A percentile compares a stretch with the other conserved stretches of the same genome.
Conservation (phyloP, 2,888 invertebrate genomes). For the Agriopis leucophaearia region DNA sequence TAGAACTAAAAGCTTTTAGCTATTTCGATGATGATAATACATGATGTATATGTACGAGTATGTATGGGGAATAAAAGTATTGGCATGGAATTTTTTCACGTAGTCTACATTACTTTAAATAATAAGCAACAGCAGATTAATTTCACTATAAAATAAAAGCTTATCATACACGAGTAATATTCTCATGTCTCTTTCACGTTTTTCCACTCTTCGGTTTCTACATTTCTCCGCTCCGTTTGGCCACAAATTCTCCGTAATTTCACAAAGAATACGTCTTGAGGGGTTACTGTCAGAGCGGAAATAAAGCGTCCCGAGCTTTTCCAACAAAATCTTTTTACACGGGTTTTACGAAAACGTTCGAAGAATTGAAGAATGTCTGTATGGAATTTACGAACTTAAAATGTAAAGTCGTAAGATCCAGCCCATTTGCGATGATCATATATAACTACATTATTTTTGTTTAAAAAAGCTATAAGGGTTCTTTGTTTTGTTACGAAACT, state of each 20-base stretch:
- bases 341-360: slow-evolving; percentile 12
- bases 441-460: background rate
- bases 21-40: no score
- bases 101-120: no score
- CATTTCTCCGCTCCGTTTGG: slow-evolving; percentile 14
- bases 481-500: no score
- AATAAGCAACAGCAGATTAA: background rate
- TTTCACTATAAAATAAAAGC: background rate
- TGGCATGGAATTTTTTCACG: background rate
- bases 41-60: no score
- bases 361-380: background rate
- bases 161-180: background rate
- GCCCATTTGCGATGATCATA: background rate
- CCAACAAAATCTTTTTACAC: slow-evolving; percentile 13
- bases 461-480: no score
- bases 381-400: slow-evolving; percentile 3
- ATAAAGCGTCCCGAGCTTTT: slow-evolving; percentile 13
- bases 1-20: no score
- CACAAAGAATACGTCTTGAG: slow-evolving; percentile 22
- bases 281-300: slow-evolving; percentile 29
- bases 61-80: background rate
- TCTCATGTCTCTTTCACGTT: slow-evolving; percentile 2
- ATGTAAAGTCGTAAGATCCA: background rate
- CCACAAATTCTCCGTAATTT: slow-evolving; percentile 17
- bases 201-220: slow-evolving; percentile 8